Evolutionary conservation across 2,113 vertebrate species (phyloP), one percentile per base, ranked within the genome.

Genomic region (Hypocryptadius cinnamomeus): DNA sequence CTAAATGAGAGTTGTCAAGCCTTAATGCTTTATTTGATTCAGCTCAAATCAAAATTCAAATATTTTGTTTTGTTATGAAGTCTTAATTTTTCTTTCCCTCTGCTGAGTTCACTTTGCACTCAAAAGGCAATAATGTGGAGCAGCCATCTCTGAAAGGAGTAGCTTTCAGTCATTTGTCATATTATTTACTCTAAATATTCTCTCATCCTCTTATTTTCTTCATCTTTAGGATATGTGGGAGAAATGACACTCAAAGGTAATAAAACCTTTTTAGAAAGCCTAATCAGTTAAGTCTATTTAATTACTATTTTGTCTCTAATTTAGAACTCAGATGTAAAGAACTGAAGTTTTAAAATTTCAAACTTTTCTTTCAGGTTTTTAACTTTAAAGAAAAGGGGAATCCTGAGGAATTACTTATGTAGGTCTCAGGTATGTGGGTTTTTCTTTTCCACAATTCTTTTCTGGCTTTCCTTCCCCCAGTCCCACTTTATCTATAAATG

Each of bases 381-480:
- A 96, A 96, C 92, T 96, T 96, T 84, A 96, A 95, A 93, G 95
- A 84, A 96, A 96, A 96, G 82, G 94, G 93, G 90, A 77, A 90
- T 94, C 92, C 93, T 95, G 94, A 96, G 90, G 95, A 96, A 94
- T 95, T 95, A 91, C 94, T 96, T 93, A 94, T 88, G 95, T 96
- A 96, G 96, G 96, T 96, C 95, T 96, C 95, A 96, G 96, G 94
- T 95, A 95, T 96, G 96, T 96, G 72, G 93, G 94, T 93, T 96
- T 96, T 96, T 95, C 79, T 94, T 96, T 94, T 95, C 94, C 94
- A 95, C 65, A 87, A 64, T 96, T 96, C 96, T 96, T 96, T 96
- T 95, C 95, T 95, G 94, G 64, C 93, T 96, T 96, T 96, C 93
- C 94, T 96, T 96, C 94, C 96, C 87, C 93, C 95, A 74, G 0